These are phyloP conservation scores for Pipistrellus pipistrellus DNA, from an alignment of 2,797 vertebrate species.

Conservation along the genomic window DNA sequence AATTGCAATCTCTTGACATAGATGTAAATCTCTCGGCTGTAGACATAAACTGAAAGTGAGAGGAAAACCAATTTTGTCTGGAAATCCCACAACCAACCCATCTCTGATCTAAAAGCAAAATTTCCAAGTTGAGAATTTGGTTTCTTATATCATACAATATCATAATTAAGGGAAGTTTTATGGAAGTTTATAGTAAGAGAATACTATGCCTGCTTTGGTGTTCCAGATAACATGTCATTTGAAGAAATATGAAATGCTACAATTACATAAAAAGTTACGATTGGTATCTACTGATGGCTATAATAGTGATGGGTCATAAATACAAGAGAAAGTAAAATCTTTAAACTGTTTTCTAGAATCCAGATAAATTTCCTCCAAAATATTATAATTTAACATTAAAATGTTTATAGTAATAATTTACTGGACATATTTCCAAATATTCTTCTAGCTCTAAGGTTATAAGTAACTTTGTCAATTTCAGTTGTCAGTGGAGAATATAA, in stretches of 20 bases:
- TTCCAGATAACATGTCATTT: background rate
- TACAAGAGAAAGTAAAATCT: slow-evolving; percentile 16
- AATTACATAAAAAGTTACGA: background rate
- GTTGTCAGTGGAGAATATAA: background rate
- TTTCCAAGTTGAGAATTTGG: slow-evolving; percentile 4
- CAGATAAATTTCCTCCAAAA: background rate
- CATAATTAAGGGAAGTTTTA: background rate
- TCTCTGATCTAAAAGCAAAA: background rate
- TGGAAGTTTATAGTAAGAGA: background rate
- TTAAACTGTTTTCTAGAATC: background rate
- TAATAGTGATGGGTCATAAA: background rate
- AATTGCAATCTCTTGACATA: background rate
- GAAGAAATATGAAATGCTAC: background rate
- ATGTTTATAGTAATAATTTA: background rate
- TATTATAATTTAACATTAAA: slow-evolving; percentile 15
- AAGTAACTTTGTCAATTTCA: background rate
- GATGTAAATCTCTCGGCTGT: background rate
- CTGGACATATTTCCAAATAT: background rate
- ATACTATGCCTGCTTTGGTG: background rate
- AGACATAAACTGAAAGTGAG: background rate
- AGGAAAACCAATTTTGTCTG: background rate
- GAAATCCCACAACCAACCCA: background rate
- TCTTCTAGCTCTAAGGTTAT: background rate
- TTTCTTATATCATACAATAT: background rate
- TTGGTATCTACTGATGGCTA: background rate